A percentile compares a stretch with the other conserved stretches of the same genome.
These are phyloP conservation scores for Momotus momota DNA, from an alignment of 2,797 vertebrate genomes.

Conservation along the genomic window DNA sequence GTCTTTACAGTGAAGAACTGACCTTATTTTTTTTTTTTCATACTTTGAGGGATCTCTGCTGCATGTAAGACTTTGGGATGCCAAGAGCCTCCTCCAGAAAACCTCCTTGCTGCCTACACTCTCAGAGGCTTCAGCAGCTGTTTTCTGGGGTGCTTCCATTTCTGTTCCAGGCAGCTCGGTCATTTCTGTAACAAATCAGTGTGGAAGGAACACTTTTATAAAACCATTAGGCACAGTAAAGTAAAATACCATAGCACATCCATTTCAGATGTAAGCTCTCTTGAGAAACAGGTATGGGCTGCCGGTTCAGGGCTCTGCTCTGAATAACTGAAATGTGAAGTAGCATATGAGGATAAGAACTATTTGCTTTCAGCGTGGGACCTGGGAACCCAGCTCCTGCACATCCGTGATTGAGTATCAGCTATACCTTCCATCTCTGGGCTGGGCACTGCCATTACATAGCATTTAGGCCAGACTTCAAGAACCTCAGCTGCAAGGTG, in stretches of 20 bases:
- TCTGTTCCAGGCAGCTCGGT: not conserved
- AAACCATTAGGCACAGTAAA: not conserved
- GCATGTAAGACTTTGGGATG: not conserved
- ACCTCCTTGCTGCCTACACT: not conserved
- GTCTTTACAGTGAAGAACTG: not conserved
- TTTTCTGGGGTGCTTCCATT: accelerated
- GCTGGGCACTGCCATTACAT: not conserved
- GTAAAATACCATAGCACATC: not conserved
- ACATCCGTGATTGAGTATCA: not conserved
- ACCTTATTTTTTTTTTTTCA: not conserved
- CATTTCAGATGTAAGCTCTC: not conserved
- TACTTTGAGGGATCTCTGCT: not conserved
- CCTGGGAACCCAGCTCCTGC: not conserved
- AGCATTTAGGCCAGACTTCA: not conserved
- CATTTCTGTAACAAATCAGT: not conserved
- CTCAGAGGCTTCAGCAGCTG: not conserved
- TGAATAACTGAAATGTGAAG: slow-evolving; percentile 51
- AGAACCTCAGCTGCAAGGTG: not conserved
- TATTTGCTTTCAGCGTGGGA: slow-evolving; percentile 4
- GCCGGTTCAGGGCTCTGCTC: not conserved
- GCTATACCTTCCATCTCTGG: not conserved
- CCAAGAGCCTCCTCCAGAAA: not conserved
- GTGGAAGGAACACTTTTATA: not conserved
- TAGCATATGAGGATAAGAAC: not conserved
- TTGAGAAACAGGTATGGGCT: slow-evolving; percentile 21